Evolutionary conservation across 2,888 invertebrate species (phyloP).

Genomic region (Adela reaumurella): DNA sequence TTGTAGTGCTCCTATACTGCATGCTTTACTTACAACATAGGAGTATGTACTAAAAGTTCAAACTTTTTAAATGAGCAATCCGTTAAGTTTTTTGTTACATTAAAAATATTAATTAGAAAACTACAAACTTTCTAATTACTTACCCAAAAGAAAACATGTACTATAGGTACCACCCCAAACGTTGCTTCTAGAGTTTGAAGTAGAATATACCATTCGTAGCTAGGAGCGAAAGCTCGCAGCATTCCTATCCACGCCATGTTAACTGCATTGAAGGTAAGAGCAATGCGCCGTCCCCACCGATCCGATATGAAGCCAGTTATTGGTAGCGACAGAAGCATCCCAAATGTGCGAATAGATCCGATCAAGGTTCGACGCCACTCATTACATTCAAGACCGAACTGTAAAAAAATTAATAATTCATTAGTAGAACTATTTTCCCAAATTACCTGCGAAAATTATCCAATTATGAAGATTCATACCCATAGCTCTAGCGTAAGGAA

Average conservation of each 20-base stretch:
- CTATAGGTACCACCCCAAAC: constrained; percentile 58
- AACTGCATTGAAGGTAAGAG: constrained; percentile 53
- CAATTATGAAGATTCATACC: too few relatives aligned
- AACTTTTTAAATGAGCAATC: too few relatives aligned
- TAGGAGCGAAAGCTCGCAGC: constrained; percentile 55
- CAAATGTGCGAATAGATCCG: constrained; percentile 66
- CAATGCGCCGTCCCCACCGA: constrained; percentile 61
- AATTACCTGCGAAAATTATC: too few relatives aligned
- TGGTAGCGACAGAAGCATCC: constrained; percentile 64
- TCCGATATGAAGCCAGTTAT: constrained; percentile 69
- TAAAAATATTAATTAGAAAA: too few relatives aligned
- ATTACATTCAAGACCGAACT: constrained; percentile 62
- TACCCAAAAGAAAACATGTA: constrained; percentile 60
- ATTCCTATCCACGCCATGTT: too few relatives aligned
- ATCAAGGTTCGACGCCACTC: constrained; percentile 70
- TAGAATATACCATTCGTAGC: constrained; percentile 53
- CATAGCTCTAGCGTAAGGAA: too few relatives aligned
- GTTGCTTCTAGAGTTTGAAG: constrained; percentile 62
- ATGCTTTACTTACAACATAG: too few relatives aligned
- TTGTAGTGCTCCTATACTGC: too few relatives aligned
- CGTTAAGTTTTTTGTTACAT: too few relatives aligned
- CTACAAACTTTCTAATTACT: too few relatives aligned
- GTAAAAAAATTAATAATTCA: constrained; percentile 16
- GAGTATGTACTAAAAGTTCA: too few relatives aligned
- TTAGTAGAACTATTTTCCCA: too few relatives aligned